A percentile compares a stretch with the other conserved stretches of the same genome.
phyloP scores from a whole-genome alignment of 2,888 invertebrate genomes.

The Chrysolina oricalcia region DNA sequence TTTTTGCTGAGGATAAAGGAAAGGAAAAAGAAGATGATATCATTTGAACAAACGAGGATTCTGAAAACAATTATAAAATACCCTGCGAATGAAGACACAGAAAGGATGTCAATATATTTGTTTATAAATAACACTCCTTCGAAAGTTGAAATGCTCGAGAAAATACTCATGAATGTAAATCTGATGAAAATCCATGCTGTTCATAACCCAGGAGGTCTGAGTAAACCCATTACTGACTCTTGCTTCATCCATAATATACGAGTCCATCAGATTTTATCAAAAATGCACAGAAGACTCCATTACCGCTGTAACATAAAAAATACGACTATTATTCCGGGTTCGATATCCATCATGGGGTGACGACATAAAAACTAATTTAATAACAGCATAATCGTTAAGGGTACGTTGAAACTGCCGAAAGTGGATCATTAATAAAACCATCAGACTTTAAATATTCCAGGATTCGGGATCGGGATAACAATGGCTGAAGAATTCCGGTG shows the following conservation, averaged over 20 bases:
- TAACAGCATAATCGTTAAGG: slow-evolving; percentile 59
- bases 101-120: no score
- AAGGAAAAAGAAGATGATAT: no score
- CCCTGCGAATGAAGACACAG: no score
- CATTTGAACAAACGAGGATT: no score
- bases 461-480: slow-evolving; percentile 62
- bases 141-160: no score
- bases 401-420: slow-evolving; percentile 54
- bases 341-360: slow-evolving; percentile 55
- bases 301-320: slow-evolving; percentile 14
- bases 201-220: neutral
- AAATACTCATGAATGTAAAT: neutral
- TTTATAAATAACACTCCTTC: no score
- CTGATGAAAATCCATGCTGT: neutral
- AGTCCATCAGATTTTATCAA: neutral
- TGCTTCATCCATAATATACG: neutral
- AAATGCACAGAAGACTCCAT: slow-evolving; percentile 9
- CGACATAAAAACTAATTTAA: slow-evolving; percentile 63
- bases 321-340: slow-evolving; percentile 46
- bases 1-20: no score
- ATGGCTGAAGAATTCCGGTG: slow-evolving; percentile 63
- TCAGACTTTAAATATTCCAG: slow-evolving; percentile 64
- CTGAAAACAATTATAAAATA: no score
- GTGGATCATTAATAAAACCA: slow-evolving; percentile 64
- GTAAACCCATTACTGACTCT: neutral